Conservation (phyloP, 2,797 vertebrate species). For the Galago senegalensis region DNA sequence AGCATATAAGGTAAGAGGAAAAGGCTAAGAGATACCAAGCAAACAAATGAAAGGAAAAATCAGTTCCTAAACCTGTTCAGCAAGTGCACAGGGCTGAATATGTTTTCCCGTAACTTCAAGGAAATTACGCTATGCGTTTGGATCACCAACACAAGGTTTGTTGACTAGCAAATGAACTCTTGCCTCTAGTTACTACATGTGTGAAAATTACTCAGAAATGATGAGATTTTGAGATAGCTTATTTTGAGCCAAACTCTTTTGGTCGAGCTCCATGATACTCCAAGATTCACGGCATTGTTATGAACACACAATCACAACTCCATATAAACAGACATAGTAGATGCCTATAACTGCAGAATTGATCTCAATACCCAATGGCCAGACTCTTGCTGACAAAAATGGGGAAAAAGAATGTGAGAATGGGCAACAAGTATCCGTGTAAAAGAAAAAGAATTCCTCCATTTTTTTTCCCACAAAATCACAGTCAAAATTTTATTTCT, state of each 20-base stretch:
- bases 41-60: background rate
- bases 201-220: constrained; percentile 73
- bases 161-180: constrained; percentile 4
- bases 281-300: constrained; percentile 51
- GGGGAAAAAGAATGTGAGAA: background rate
- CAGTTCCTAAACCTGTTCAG: background rate
- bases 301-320: constrained; percentile 61
- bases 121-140: constrained; percentile 2
- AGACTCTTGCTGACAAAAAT: background rate
- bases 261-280: constrained; percentile 62
- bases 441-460: background rate
- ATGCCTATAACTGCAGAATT: constrained; percentile 1
- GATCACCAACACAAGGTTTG: constrained; percentile 5
- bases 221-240: constrained; percentile 65
- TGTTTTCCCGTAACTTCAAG: background rate
- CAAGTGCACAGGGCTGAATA: background rate
- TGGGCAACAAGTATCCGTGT: background rate
- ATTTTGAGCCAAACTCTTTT: constrained; percentile 34
- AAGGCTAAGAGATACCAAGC: background rate
- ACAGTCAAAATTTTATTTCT: background rate
- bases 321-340: constrained; percentile 11
- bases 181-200: constrained; percentile 19
- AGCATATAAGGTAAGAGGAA: background rate
- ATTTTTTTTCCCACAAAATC: background rate
- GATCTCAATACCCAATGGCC: constrained; percentile 27